Base-by-base conservation (phyloP, 2,888 invertebrate genomes). In the Epistrophe grossulariae region DNA sequence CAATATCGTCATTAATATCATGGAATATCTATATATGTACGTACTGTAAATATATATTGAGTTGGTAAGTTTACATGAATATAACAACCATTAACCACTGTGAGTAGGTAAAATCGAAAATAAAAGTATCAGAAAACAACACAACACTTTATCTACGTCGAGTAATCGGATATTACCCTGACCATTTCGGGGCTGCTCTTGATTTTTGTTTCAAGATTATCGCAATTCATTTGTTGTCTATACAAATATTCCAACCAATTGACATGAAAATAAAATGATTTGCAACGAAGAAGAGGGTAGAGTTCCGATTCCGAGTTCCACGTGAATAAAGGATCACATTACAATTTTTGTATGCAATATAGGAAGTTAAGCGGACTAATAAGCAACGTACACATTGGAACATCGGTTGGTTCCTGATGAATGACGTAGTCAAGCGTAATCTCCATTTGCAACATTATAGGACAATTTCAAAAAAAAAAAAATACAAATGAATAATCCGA, bases 241-340 rank as follows among this genome's bases (percentile, higher is more conserved):
- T 83, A 87, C 87, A 83, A 87, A 87, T 87, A 83, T 83, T 79
- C 83, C 88, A 88, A 84, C 88, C 88, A 88, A 88, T 88, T 88
- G 88, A 88, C 88, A 88, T 88, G 85, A 88, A 88, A 85, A 88
- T 88, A 85, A 88, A 88, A 88, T 88, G 83, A 88, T 88, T 88
- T 85, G 79, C 83, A 84, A 19, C 84, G 50, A 59, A 24, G 24
- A 19, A 1, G 50, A 82, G 78, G 84, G 79, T 62, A 79, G 73
- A 35, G 15, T 52, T 38, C 45, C 31, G 28, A 55, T 40, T 17
- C 43, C 17, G 48, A 48, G 31, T 74, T 81, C 28, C 60, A 45
- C 70, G 72, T 82, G 81, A 85, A 82, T 64, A 81, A 70, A 73
- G 82, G 85, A 87, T 87, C 85, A 87, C 85, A 87, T 87, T 87